Conservation (phyloP, 2,113 vertebrate species). For the Etheostoma cragini region DNA sequence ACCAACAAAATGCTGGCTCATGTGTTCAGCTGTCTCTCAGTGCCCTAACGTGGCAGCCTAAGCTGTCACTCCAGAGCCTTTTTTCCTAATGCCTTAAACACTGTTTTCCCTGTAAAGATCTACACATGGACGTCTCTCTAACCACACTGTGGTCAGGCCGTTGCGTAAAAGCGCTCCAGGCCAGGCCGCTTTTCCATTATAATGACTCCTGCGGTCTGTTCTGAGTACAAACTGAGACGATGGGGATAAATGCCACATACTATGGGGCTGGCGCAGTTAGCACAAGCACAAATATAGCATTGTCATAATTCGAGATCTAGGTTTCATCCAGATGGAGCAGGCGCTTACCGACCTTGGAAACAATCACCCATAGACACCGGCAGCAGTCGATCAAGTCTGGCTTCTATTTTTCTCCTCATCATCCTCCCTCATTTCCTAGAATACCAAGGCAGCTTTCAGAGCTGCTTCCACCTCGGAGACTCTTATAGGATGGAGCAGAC, state of each 20-base stretch:
- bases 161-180: slow-evolving; percentile 70
- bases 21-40: slow-evolving; percentile 66
- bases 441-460: slow-evolving; percentile 97
- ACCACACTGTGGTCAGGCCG: slow-evolving; percentile 71
- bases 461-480: slow-evolving; percentile 94
- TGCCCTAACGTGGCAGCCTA: slow-evolving; percentile 54
- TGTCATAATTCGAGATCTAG: slow-evolving; percentile 50
- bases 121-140: slow-evolving; percentile 71
- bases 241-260: slow-evolving; percentile 55
- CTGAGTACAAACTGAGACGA: slow-evolving; percentile 65
- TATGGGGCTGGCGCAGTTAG: slow-evolving; percentile 45
- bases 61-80: slow-evolving; percentile 73
- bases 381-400: slow-evolving; percentile 56
- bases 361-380: slow-evolving; percentile 28
- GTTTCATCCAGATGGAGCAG: slow-evolving; percentile 38
- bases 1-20: slow-evolving; percentile 74
- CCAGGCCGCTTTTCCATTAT: slow-evolving; percentile 71
- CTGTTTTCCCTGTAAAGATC: slow-evolving; percentile 78
- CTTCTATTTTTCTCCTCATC: slow-evolving; percentile 47
- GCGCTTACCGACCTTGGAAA: slow-evolving; percentile 38
- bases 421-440: slow-evolving; percentile 82
- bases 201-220: slow-evolving; percentile 71
- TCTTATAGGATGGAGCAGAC: slow-evolving; percentile 91
- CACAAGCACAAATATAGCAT: slow-evolving; percentile 64
- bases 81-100: slow-evolving; percentile 78